Conservation (phyloP, 2,113 vertebrate genomes). For the Phalacrocorax aristotelis region DNA sequence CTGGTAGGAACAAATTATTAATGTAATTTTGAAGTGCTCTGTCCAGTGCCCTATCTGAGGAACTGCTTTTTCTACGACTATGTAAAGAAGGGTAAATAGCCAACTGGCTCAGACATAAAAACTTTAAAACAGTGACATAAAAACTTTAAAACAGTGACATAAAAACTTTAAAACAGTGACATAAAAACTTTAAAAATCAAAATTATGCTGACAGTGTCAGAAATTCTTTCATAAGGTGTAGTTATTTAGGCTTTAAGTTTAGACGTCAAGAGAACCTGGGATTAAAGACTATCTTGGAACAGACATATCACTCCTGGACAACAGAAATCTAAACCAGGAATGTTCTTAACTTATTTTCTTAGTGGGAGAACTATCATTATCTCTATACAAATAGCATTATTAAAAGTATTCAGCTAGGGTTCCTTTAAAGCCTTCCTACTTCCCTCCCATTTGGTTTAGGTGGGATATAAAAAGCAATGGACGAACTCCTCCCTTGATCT, state of each 20-base stretch:
- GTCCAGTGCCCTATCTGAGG: background rate
- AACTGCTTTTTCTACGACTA: background rate
- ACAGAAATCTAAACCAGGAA: background rate
- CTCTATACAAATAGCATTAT: background rate
- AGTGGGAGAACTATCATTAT: background rate
- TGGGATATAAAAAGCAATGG: background rate
- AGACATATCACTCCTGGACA: background rate
- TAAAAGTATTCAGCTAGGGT: background rate
- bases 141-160: background rate
- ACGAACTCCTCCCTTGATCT: background rate
- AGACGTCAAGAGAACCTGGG: no score
- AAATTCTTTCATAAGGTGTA: background rate
- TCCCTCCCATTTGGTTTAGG: background rate
- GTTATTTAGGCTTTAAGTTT: background rate
- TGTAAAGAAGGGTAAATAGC: background rate
- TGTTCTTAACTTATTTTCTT: background rate
- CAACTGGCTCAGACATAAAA: rapidly evolving
- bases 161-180: background rate
- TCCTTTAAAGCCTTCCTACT: background rate
- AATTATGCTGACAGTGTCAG: background rate
- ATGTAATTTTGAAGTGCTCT: background rate
- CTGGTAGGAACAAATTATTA: background rate
- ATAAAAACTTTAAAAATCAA: background rate
- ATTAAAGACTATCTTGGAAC: background rate
- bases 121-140: background rate